Conservation (phyloP, 2,888 invertebrate genomes). For the Acanthopleura granulata region DNA sequence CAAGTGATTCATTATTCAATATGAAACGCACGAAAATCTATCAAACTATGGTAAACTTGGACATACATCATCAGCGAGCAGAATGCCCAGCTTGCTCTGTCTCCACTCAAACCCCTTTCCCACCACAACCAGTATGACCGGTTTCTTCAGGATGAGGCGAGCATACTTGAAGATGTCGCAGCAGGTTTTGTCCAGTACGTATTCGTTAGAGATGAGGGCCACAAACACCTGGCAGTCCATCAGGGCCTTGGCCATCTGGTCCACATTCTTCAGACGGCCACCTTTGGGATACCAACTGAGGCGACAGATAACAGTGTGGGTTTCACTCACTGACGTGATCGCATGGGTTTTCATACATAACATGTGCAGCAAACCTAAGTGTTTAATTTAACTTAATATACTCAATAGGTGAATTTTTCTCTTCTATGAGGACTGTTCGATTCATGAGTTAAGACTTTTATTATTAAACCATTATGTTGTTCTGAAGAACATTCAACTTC, state of each 20-base stretch:
- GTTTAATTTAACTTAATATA: neutral
- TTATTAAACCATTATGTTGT: too few relatives aligned
- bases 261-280: neutral
- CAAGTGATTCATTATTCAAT: too few relatives aligned
- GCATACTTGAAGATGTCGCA: slow-evolving; percentile 61
- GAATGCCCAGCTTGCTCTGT: slow-evolving; percentile 54
- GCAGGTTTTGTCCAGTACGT: slow-evolving; percentile 51
- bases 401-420: too few relatives aligned
- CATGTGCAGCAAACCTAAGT: neutral
- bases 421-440: too few relatives aligned
- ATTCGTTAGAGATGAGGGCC: slow-evolving; percentile 56
- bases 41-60: too few relatives aligned
- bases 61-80: slow-evolving; percentile 56
- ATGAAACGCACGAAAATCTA: too few relatives aligned
- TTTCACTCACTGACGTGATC: neutral
- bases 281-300: slow-evolving; percentile 25
- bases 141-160: slow-evolving; percentile 51
- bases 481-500: too few relatives aligned
- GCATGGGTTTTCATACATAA: neutral
- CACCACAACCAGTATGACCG: slow-evolving; percentile 51
- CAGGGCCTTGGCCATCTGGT: slow-evolving; percentile 54
- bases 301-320: neutral
- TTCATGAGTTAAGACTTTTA: too few relatives aligned
- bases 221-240: slow-evolving; percentile 55
- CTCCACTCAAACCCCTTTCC: slow-evolving; percentile 56